A percentile compares a stretch with the other conserved stretches of the same genome.
These are phyloP conservation scores for Gobio occitaniae DNA, from an alignment of 2,797 vertebrate genomes.

Conservation along the genomic window DNA sequence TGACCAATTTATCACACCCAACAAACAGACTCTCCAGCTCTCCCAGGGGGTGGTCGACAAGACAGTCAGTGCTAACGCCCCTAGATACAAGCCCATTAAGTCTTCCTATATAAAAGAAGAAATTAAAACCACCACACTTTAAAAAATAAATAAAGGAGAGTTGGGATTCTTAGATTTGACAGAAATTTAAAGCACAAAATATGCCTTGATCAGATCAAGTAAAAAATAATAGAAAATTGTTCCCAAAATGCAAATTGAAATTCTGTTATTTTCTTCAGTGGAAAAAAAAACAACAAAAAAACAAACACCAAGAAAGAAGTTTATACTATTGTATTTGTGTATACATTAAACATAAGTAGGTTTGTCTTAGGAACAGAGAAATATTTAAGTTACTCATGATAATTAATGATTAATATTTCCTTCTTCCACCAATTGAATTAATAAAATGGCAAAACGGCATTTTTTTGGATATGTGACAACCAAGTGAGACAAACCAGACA, in stretches of 20 bases:
- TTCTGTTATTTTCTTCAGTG: not conserved
- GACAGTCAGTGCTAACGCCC: slow-evolving; percentile 53
- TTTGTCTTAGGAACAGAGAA: not conserved
- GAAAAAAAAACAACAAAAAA: not conserved
- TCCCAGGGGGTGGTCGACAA: slow-evolving; percentile 67
- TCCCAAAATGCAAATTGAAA: not conserved
- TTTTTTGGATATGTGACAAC: not conserved
- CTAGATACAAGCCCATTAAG: slow-evolving; percentile 17
- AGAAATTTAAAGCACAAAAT: not conserved
- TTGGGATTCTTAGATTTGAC: not conserved
- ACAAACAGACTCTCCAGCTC: slow-evolving; percentile 68
- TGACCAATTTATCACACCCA: slow-evolving; percentile 82
- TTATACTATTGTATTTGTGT: not conserved
- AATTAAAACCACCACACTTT: not conserved
- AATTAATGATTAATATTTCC: not conserved
- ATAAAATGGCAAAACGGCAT: not conserved
- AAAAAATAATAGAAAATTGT: not conserved
- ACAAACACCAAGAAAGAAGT: not conserved
- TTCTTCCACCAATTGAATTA: not conserved
- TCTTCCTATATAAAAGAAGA: slow-evolving; percentile 54
- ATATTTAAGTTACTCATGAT: not conserved
- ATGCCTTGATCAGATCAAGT: not conserved
- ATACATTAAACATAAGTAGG: not conserved
- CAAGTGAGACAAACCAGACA: not conserved
- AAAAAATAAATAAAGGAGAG: not conserved